Evolutionary conservation across 2,113 vertebrate species (phyloP), one percentile per base, ranked within the genome.

Genomic region (Phyllopteryx taeniolatus): DNA sequence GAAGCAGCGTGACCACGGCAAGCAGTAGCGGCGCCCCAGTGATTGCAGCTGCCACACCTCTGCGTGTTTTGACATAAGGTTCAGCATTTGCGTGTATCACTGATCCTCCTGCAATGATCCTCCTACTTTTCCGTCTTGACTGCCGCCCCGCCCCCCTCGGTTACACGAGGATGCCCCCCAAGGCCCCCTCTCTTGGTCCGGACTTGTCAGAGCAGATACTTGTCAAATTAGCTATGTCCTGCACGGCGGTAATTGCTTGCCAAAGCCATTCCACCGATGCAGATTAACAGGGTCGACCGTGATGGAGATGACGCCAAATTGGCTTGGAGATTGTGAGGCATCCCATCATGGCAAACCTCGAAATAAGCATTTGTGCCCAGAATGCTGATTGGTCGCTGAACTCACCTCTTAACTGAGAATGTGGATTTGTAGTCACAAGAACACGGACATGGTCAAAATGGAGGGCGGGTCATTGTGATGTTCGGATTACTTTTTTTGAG

Each of bases 241-340:
- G 83, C 89, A 90, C 86, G 69, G 89, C 75, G 84, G 87, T 92
- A 92, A 93, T 92, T 92, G 91, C 90, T 90, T 87, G 87, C 89
- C 89, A 90, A 88, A 89, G 72, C 84, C 78, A 81, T 85, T 88
- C 80, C 75, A 83, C 87, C 82, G 88, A 90, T 89, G 87, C 90
- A 90, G 83, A 91, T 86, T 87, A 83, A 83, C 83, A 78, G 86
- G 85, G 81, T 86, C 79, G 86, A 81, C 83, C 70, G 72, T 91
- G 91, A 92, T 91, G 83, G 85, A 87, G 89, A 87, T 90, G 88
- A 90, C 86, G 79, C 79, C 83, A 90, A 90, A 90, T 90, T 88
- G 86, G 86, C 79, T 87, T 81, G 81, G 83, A 90, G 86, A 83
- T 86, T 81, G 73, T 86, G 86, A 86, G 86, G 88, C 83, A 86